Evolutionary conservation across 2,797 vertebrate species (phyloP), one percentile per base, ranked within the genome.

Genomic region (Pseudochirops cupreus): DNA sequence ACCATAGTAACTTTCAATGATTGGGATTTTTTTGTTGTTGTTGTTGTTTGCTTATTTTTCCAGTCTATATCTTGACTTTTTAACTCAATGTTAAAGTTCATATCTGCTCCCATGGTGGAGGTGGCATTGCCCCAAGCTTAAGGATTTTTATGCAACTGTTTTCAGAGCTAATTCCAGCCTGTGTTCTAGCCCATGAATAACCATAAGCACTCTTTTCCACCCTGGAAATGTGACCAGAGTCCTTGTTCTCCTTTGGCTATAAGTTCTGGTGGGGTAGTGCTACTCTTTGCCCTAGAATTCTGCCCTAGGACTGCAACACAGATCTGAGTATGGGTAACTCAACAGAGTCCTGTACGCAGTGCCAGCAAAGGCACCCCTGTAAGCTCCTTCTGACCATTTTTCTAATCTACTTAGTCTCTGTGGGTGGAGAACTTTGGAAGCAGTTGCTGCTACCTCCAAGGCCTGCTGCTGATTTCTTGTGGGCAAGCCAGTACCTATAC

Each of bases 281-380:
- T 74, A n/a, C 33, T 18, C 26, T 74, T 39, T 74, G 16, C 5
- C 10, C 3, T 33, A 12, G 12, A 4, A 62, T 31, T 62, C 0
- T 62, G 13, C 10, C n/a, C 33, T 5, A 39, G n/a, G 5, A 74
- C 26, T 39, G 1, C 31, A 9, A 21, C 14, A 10, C 16, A 39
- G 5, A 74, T 21, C 33, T 74, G 67, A 74, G 26, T 74, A 39
- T 74, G 33, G 16, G 16, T n/a, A 74, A 74, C 1, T 14, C 33
- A 74, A 39, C 33, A 39, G 31, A 67, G 14, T n/a, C 4, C 1
- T n/a, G 13, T 13, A 67, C 62, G 33, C 33, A 67, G 33, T 5
- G 33, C 13, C 62, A 67, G 13, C 1, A n/a, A n/a, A 62, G 1
- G 31, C 0, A n/a, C 4, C 4, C 13, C 14, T 16, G 5, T 16